These are phyloP conservation scores for Tethya wilhelma DNA, from an alignment of 37 sponge, comb jelly and placozoan genomes.

Conservation along the genomic window DNA sequence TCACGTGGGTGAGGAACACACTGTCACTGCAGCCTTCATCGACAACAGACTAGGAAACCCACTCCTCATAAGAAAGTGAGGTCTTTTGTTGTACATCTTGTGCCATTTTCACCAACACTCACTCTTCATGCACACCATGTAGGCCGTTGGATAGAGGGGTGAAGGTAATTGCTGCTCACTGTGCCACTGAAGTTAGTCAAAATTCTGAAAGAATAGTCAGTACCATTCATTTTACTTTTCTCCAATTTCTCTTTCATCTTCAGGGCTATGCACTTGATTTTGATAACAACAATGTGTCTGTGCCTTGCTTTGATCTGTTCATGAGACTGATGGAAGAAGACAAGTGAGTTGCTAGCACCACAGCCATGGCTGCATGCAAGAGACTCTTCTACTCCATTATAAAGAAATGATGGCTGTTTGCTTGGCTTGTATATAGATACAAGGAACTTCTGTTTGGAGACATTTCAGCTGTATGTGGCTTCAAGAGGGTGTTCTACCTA, in stretches of 20 bases:
- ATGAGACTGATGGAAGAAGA: slow-evolving; percentile 78
- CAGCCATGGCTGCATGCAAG: too few species aligned
- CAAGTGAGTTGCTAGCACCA: slow-evolving; percentile 15
- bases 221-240: not conserved
- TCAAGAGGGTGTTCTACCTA: slow-evolving; percentile 71
- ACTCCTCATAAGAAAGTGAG: slow-evolving; percentile 71
- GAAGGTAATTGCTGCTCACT: slow-evolving; percentile 91
- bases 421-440: slow-evolving; percentile 31
- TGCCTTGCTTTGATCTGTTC: slow-evolving; percentile 64
- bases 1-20: slow-evolving; percentile 85
- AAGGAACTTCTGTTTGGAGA: slow-evolving; percentile 80
- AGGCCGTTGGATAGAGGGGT: slow-evolving; percentile 42
- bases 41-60: slow-evolving; percentile 90
- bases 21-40: slow-evolving; percentile 81
- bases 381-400: not conserved
- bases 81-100: not conserved
- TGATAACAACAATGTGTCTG: slow-evolving; percentile 28
- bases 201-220: not conserved
- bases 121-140: not conserved
- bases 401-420: not conserved
- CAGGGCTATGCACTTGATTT: slow-evolving; percentile 66
- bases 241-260: not conserved
- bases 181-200: slow-evolving; percentile 78
- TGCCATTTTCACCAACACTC: not conserved
- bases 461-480: slow-evolving; percentile 83